Base-by-base conservation (phyloP, 2,113 vertebrate genomes). In the Albula goreensis region DNA sequence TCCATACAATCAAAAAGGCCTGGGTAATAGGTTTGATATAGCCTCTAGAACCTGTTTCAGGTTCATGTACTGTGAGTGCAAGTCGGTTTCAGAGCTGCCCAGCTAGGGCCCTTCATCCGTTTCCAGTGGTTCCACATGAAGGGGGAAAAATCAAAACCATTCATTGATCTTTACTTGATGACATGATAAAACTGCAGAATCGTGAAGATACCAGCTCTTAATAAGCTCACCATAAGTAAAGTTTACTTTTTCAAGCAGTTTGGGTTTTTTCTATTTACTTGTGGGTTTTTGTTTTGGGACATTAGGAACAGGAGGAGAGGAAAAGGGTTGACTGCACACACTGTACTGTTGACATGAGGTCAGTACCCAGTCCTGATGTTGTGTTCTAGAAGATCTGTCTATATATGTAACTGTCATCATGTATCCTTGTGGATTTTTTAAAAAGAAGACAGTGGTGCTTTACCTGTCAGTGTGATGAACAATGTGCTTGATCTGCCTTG, bases 31-130 rank as follows among this genome's bases (percentile, higher is more conserved):
- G 79, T 80, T 50, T 9, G 7, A 74, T 66, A 13, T 15, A 51
- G 17, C 17, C n/a, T n/a, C 31, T 48, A 41, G 50, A 31, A n/a
- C 66, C 83, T 78, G 9, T 48, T 50, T 31, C 49, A 31, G 7
- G 50, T 85, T 78, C 31, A 41, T 41, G 31, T 41, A 13, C 15
- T 6, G 48, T 50, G 7, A 50, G 60, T 41, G 60, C 5, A 31
- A n/a, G 49, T 51, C 2, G 10, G 50, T 15, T 17, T 52, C 19
- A n/a, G 11, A 17, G 74, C 53, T 70, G 77, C 86, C 48, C 50
- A 70, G 70, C 86, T 80, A 41, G 31, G 31, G 31, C 41, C 41
- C 22, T 87, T 87, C 86, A 84, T 56, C 22, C 51, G 17, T 52
- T 50, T 49, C 57, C 79, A 51, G 22, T 13, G 50, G 70, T 52